phyloP scores from a whole-genome alignment of 2,797 vertebrate genomes.

The Myripristis jacobus region DNA sequence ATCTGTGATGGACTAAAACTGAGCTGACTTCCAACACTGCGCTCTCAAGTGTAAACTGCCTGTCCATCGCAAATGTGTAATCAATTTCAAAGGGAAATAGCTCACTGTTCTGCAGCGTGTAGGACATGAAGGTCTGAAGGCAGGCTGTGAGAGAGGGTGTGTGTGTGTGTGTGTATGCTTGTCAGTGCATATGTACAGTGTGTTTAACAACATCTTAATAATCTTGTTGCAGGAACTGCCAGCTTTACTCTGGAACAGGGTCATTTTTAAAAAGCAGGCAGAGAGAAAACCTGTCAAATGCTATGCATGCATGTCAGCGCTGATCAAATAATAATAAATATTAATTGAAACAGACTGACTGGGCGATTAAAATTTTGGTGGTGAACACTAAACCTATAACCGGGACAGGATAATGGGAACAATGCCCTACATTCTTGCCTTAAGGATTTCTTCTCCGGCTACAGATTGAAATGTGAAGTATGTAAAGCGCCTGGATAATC shows the following conservation, averaged over 20 bases:
- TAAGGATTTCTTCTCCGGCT: conserved; percentile 48
- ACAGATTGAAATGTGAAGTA: conserved; percentile 55
- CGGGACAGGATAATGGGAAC: conserved; percentile 27
- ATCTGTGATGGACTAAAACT: conserved; percentile 26
- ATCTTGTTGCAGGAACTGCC: background rate
- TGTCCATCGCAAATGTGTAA: conserved; percentile 36
- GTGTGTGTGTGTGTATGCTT: background rate
- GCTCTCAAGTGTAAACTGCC: conserved; percentile 21
- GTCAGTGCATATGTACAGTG: background rate
- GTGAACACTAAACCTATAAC: background rate
- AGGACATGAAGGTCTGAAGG: background rate
- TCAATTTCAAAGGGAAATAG: conserved; percentile 22
- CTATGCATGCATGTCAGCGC: background rate
- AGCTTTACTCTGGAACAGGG: background rate
- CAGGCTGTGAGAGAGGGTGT: background rate
- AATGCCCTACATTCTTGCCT: conserved; percentile 40
- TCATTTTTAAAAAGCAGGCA: no score
- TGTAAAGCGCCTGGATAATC: conserved; percentile 53
- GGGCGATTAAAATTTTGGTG: conserved; percentile 1
- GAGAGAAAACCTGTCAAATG: no score
- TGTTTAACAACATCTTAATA: background rate
- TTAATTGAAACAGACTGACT: background rate
- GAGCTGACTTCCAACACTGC: conserved; percentile 33
- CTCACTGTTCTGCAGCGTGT: conserved; percentile 10
- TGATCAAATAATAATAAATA: background rate